Evolutionary conservation across 2,113 vertebrate species (phyloP), one percentile per base, ranked within the genome.

Genomic region (Clarias macrocephalus): DNA sequence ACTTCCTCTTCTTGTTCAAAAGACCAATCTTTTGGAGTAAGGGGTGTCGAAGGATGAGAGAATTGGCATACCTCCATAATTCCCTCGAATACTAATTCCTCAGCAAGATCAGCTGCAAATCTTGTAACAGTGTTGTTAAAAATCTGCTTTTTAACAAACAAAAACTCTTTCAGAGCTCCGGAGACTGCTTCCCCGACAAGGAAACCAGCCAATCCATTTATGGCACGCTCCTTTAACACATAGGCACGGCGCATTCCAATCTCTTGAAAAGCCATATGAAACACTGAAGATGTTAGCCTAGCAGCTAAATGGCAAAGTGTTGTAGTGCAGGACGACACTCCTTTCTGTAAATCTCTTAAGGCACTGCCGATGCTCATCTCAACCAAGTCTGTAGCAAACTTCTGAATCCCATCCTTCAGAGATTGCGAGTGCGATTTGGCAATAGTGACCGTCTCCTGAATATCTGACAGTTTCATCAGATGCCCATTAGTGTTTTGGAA

Each of bases 11-110:
- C 96, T 60, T 96, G 96, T 33, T 96, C 94, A 93, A 98, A 97
- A 1, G 95, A 92, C 88, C 93, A 93, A n/a, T 95, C 94, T 13
- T 92, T 94, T 10, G 93, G 89, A 84, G 94, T 94, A 13, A 94
- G 92, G 77, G 97, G 97, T 19, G 97, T 97, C 0, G 96, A 96
- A 8, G 97, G 97, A 91, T 96, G 96, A 0, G 98, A 98, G 93
- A 99, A 99, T 91, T 99, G 98, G 89, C 97, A 99, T 0, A 99
- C 98, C 92, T 99, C 98, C 98, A 99, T 99, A 42, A 99, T 97
- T 33, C 98, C 98, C 93, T 99, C 98, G 93, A 99, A 99, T 84
- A 99, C 95, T 81, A 99, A 95, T 25, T 99, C 98, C 92, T 99
- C 98, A 3, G 98, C 96, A 16, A 99, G 95, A 89, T 99, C 97